Evolutionary conservation across 2,113 vertebrate genomes (phyloP), one percentile per base, ranked within the genome.

Genomic region (Eclectus roratus): DNA sequence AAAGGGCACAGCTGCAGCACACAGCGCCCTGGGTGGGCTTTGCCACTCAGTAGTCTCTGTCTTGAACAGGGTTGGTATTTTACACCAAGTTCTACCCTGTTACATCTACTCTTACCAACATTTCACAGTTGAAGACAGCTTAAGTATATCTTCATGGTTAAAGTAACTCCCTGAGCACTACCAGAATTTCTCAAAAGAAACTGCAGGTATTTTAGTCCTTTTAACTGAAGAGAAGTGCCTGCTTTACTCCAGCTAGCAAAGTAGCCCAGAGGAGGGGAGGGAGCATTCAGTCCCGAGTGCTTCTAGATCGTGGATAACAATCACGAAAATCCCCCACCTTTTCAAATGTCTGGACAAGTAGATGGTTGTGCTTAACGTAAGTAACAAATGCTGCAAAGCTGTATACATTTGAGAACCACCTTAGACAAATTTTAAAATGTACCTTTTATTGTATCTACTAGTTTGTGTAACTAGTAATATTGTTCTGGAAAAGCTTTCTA

Each of bases 41-140:
- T 50, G 56, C 52, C 35, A 49, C 61, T 53, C 56, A 46, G 9
- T 23, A 43, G 4, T 6, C 61, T 73, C 11, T 11, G 9, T 12
- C 82, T 58, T 39, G 16, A 56, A 31, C 5, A 39, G 39, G 20
- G n/a, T 1, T 84, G 31, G 24, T 35, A 11, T 37, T 58, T 80
- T 18, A 55, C 1, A 0, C 4, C 1, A 20, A 47, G 24, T 41
- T 56, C 24, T 33, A 43, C 1, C 0, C 61, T n/a, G 46, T 13
- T 69, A 50, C 2, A 33, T 25, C 61, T 61, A 8, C 28, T 82
- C 37, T 73, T 44, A 35, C 9, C 70, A 64, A 28, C 13, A 63
- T 31, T 13, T 78, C 20, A 11, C 47, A 63, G 64, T 20, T 73
- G 60, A 77, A 85, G 71, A 63, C 20, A 73, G 29, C 14, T 41